Conservation (phyloP, 2,797 vertebrate genomes). For the Characodon lateralis region DNA sequence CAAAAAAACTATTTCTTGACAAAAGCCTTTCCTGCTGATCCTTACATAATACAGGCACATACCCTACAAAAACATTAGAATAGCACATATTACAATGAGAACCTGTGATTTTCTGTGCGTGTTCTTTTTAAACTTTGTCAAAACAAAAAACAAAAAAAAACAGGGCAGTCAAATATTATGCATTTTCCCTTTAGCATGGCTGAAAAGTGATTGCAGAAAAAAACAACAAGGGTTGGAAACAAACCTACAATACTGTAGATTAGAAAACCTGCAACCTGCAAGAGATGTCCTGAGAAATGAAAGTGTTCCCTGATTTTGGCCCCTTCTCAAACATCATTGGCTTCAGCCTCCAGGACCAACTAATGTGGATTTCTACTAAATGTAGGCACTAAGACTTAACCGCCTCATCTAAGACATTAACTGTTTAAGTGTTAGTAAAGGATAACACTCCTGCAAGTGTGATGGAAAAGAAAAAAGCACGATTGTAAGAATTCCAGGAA, state of each 20-base stretch:
- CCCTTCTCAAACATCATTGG: background rate
- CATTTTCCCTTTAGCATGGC: constrained; percentile 1
- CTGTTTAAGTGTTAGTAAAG: background rate
- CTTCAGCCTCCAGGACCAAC: background rate
- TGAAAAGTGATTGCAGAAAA: background rate
- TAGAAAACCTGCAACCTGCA: too few species aligned
- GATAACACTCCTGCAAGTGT: background rate
- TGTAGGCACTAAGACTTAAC: background rate
- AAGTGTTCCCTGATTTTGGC: background rate
- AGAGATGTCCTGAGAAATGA: too few species aligned
- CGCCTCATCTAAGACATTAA: background rate
- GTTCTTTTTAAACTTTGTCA: constrained; percentile 63
- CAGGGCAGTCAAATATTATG: constrained; percentile 57
- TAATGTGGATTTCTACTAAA: background rate
- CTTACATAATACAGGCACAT: constrained; percentile 85
- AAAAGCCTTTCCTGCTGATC: constrained; percentile 86
- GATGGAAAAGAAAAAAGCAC: background rate
- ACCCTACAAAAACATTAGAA: constrained; percentile 40
- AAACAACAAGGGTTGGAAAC: background rate
- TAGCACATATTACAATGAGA: constrained; percentile 68
- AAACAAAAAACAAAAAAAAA: constrained; percentile 39
- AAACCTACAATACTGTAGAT: too few species aligned
- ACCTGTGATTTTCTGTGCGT: constrained; percentile 62
- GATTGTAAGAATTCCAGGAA: background rate
- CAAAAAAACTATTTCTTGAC: constrained; percentile 81